Evolutionary conservation across 2,888 invertebrate species (phyloP).

Genomic region (Drosophila mimica): DNA sequence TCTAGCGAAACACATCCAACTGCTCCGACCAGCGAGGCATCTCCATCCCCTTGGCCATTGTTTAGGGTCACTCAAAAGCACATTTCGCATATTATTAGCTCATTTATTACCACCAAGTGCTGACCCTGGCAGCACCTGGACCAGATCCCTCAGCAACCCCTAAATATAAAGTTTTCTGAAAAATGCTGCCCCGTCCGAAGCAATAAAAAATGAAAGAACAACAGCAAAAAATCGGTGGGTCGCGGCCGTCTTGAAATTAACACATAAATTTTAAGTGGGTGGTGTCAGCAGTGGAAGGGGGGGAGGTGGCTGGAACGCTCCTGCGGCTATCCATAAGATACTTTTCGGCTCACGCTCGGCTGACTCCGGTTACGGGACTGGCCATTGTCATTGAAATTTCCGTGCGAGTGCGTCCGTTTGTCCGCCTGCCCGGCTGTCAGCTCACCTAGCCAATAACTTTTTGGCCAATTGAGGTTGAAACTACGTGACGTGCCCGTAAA

Average conservation of each 20-base stretch:
- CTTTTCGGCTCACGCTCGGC: slow-evolving; percentile 56
- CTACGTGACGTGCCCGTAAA: slow-evolving; percentile 71
- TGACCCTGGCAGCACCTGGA: slow-evolving; percentile 72
- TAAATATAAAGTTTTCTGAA: slow-evolving; percentile 59
- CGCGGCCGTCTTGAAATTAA: slow-evolving; percentile 82
- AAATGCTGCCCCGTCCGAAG: slow-evolving; percentile 54
- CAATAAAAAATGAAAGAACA: slow-evolving; percentile 62
- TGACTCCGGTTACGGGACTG: slow-evolving; percentile 41
- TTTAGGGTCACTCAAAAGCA: slow-evolving; percentile 81
- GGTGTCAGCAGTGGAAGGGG: slow-evolving; percentile 50
- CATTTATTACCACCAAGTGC: slow-evolving; percentile 81
- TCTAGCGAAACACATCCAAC: slow-evolving; percentile 14
- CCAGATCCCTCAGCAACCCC: slow-evolving; percentile 24
- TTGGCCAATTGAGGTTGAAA: slow-evolving; percentile 81
- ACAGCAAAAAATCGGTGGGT: slow-evolving; percentile 56
- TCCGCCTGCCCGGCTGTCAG: slow-evolving; percentile 28
- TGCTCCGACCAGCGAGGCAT: not conserved
- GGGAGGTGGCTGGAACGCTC: slow-evolving; percentile 9
- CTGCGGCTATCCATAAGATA: slow-evolving; percentile 60
- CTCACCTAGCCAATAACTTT: slow-evolving; percentile 62
- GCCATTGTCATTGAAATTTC: slow-evolving; percentile 79
- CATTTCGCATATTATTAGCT: slow-evolving; percentile 83
- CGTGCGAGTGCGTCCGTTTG: slow-evolving; percentile 78
- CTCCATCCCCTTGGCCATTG: slow-evolving; percentile 37
- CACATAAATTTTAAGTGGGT: slow-evolving; percentile 84